phyloP scores from a whole-genome alignment of 1,140 invertebrate genomes.

The Episyrphus balteatus region DNA sequence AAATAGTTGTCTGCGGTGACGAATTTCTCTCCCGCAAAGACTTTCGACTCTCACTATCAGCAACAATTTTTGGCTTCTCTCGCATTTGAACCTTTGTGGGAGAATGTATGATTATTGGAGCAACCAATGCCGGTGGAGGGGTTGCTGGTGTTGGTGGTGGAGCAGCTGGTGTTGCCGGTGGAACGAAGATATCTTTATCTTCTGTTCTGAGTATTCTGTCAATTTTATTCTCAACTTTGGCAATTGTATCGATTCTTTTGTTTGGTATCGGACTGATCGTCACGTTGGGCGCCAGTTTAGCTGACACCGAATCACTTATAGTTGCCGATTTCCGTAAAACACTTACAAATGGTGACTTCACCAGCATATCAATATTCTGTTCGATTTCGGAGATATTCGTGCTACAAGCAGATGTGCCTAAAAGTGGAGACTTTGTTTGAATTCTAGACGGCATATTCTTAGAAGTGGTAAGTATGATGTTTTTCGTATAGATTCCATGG shows the following conservation, averaged over 20 bases:
- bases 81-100: conserved; percentile 7
- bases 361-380: conserved; percentile 30
- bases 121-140: conserved; percentile 11
- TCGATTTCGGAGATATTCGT: conserved; percentile 27
- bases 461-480: conserved; percentile 4
- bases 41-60: too few relatives aligned
- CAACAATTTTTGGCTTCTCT: too few relatives aligned
- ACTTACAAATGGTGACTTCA: conserved; percentile 30
- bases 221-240: not conserved
- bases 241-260: not conserved
- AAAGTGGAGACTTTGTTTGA: conserved; percentile 11
- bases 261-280: not conserved
- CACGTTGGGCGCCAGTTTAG: not conserved
- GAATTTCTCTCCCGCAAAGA: too few relatives aligned
- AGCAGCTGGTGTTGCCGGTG: not conserved
- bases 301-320: conserved; percentile 4
- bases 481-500: conserved; percentile 2
- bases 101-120: conserved; percentile 13
- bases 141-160: not conserved
- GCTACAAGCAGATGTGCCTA: conserved; percentile 5
- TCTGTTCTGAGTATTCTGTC: not conserved
- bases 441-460: conserved; percentile 11
- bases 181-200: not conserved
- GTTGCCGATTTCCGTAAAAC: conserved; percentile 23
- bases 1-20: too few relatives aligned